phyloP scores from a whole-genome alignment of 2,113 vertebrate genomes.

The Arothron firmamentum region DNA sequence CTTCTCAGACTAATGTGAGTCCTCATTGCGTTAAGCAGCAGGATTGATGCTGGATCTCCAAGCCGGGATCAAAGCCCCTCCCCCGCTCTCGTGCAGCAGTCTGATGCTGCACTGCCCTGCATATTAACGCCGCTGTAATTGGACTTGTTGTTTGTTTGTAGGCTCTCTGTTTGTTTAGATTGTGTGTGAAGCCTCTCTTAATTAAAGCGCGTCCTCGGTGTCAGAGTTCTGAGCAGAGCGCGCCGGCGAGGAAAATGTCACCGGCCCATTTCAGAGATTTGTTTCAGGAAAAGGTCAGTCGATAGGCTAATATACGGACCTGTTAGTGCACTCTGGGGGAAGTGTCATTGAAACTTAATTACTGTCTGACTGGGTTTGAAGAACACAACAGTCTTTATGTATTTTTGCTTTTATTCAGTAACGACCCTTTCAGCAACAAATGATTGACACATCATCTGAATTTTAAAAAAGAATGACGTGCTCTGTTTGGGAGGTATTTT shows the following conservation, averaged over 20 bases:
- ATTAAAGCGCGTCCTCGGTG: constrained; percentile 60
- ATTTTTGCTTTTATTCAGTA: too few relatives aligned
- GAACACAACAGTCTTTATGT: too few relatives aligned
- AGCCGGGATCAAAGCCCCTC: constrained; percentile 57
- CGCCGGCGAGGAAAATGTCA: constrained; percentile 8
- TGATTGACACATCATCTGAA: too few relatives aligned
- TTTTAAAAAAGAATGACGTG: constrained; percentile 12
- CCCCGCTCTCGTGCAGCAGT: constrained; percentile 23
- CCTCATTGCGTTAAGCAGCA: constrained; percentile 27
- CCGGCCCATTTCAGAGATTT: constrained; percentile 14
- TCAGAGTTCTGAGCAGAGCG: constrained; percentile 26
- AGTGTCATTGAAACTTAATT: background rate
- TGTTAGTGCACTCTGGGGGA: background rate
- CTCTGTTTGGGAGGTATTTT: constrained; percentile 29
- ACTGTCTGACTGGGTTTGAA: too few relatives aligned
- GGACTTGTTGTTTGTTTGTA: constrained; percentile 62
- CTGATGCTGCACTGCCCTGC: constrained; percentile 50
- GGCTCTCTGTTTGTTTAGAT: constrained; percentile 59
- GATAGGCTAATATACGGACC: constrained; percentile 6
- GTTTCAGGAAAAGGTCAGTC: background rate
- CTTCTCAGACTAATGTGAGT: constrained; percentile 26
- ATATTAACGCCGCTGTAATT: constrained; percentile 64
- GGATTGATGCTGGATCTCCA: constrained; percentile 31
- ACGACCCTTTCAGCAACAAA: too few relatives aligned
- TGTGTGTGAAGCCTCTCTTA: constrained; percentile 60